Percentiles rank a stretch among this genome's conserved stretches.
Conservation (phyloP, 2,113 vertebrate genomes). For the Paramisgurnus dabryanus region DNA sequence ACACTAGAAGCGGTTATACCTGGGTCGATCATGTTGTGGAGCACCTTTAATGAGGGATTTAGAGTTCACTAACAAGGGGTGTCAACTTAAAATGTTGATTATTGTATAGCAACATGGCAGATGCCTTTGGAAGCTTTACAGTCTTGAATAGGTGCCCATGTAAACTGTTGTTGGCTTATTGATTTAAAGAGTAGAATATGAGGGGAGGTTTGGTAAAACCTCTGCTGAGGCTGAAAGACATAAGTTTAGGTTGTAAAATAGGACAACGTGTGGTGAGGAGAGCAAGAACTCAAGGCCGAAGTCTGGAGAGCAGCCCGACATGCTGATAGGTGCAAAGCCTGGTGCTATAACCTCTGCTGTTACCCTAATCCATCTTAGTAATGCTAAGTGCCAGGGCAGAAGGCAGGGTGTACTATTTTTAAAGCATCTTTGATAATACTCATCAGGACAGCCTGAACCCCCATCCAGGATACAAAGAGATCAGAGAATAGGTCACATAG, state of each 20-base stretch:
- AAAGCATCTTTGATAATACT: constrained; percentile 47
- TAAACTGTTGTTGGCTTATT: not conserved
- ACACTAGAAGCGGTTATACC: not conserved
- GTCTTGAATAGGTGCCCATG: not conserved
- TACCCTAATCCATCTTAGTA: constrained; percentile 53
- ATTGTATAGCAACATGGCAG: not conserved
- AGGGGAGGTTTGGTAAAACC: not conserved
- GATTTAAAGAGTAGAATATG: not conserved
- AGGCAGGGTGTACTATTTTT: constrained; percentile 44
- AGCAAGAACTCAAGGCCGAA: constrained; percentile 7
- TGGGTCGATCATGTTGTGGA: not conserved
- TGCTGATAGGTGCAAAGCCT: constrained; percentile 34
- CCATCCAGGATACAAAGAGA: constrained; percentile 29
- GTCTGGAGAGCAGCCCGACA: constrained; percentile 34
- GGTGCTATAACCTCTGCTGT: constrained; percentile 49
- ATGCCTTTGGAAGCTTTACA: not conserved
- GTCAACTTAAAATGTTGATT: not conserved
- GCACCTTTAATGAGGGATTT: no score
- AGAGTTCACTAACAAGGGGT: no score
- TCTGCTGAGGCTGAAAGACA: not conserved
- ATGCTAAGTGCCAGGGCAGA: constrained; percentile 47
- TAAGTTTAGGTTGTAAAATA: constrained; percentile 29
- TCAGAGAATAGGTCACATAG: constrained; percentile 27
- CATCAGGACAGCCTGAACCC: constrained; percentile 33
- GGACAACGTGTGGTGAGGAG: constrained; percentile 26